phyloP scores from a whole-genome alignment of 2,888 invertebrate genomes.

The Rugalucina vietnamica region DNA sequence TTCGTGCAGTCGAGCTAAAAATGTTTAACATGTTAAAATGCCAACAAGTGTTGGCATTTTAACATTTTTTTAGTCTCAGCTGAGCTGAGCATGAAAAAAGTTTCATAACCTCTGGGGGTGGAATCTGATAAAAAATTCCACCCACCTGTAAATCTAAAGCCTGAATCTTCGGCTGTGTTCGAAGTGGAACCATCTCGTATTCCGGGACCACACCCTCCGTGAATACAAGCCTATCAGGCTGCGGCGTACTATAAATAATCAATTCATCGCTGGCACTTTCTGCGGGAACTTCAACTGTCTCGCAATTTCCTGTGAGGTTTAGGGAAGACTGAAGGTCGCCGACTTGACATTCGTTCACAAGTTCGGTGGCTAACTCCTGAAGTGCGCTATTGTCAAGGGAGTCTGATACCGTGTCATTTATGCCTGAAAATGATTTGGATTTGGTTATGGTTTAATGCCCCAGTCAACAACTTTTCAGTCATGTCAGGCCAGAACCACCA shows the following conservation, averaged over 20 bases:
- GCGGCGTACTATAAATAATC: conserved; percentile 27
- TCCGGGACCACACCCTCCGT: conserved; percentile 17
- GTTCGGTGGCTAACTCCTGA: conserved; percentile 29
- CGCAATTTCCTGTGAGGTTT: conserved; percentile 45
- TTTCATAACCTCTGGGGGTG: too few species aligned
- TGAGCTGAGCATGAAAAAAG: too few species aligned
- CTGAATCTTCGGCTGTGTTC: conserved; percentile 43
- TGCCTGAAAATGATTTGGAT: too few species aligned
- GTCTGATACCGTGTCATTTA: conserved; percentile 33
- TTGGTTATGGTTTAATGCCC: too few species aligned
- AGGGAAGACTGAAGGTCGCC: conserved; percentile 27
- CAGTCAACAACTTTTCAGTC: too few species aligned
- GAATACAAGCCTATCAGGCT: conserved; percentile 43
- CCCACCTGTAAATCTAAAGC: neutral
- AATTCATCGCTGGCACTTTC: neutral
- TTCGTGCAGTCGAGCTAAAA: too few species aligned
- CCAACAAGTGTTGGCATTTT: too few species aligned
- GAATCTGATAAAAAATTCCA: too few species aligned
- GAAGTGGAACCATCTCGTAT: conserved; percentile 38
- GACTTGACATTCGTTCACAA: conserved; percentile 64
- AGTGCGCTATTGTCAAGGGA: conserved; percentile 39
- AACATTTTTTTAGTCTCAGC: too few species aligned
- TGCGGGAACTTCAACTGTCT: conserved; percentile 36
- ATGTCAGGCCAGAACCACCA: too few species aligned
- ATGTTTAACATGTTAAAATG: too few species aligned